Percentiles rank a stretch among this genome's conserved stretches.
These are phyloP conservation scores for Sceloporus undulatus DNA, from an alignment of 2,113 vertebrate species.

Conservation along the genomic window DNA sequence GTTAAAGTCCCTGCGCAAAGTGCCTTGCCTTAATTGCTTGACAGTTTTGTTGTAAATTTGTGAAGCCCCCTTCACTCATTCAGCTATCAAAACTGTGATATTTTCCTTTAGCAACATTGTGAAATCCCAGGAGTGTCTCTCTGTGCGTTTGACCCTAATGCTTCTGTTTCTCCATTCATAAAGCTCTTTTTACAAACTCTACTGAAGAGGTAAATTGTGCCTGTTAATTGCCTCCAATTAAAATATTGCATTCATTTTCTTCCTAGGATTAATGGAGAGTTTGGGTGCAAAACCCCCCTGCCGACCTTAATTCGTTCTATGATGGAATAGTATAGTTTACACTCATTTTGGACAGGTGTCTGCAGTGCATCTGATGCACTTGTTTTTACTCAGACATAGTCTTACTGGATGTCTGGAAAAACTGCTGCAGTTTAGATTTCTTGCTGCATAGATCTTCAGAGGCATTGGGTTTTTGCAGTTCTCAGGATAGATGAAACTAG, in stretches of 20 bases:
- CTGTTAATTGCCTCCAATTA: constrained; percentile 37
- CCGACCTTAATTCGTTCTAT: not conserved
- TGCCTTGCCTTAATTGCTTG: constrained; percentile 88
- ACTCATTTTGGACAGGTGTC: too few relatives aligned
- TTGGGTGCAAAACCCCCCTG: not conserved
- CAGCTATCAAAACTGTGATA: constrained; percentile 82
- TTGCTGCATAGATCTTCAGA: too few relatives aligned
- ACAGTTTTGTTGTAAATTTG: constrained; percentile 88
- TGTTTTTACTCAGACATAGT: too few relatives aligned
- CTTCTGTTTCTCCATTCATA: constrained; percentile 37
- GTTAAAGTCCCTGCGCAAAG: constrained; percentile 89
- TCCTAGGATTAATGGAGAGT: constrained; percentile 18
- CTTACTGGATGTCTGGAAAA: too few relatives aligned
- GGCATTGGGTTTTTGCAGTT: too few relatives aligned
- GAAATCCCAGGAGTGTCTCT: constrained; percentile 50
- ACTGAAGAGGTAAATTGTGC: constrained; percentile 34
- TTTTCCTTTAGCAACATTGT: constrained; percentile 62
- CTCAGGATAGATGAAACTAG: too few relatives aligned
- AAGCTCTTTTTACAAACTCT: constrained; percentile 40
- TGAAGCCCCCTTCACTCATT: constrained; percentile 72
- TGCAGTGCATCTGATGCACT: too few relatives aligned
- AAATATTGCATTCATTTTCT: constrained; percentile 33
- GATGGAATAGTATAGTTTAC: not conserved
- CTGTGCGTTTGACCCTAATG: constrained; percentile 59
- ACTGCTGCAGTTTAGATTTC: too few relatives aligned